phyloP scores from a whole-genome alignment of 1,140 invertebrate genomes.

The Sarcophaga bullata region DNA sequence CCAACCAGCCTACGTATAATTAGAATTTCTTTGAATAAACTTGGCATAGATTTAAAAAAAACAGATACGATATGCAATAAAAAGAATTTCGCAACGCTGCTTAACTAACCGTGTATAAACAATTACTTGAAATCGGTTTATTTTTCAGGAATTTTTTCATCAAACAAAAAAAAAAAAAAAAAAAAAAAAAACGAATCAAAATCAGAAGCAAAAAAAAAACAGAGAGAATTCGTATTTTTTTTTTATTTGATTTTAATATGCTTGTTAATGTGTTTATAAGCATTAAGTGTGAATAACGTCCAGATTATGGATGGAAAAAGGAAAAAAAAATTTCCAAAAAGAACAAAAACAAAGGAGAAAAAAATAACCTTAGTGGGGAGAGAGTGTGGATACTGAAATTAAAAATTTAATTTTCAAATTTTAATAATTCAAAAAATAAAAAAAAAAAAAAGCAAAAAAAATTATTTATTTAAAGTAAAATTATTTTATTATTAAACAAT shows the following conservation, averaged over 20 bases:
- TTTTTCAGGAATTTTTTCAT: too few relatives aligned
- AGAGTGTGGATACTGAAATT: neutral
- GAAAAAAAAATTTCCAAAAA: neutral
- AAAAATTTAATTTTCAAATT: neutral
- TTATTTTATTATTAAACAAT: too few relatives aligned
- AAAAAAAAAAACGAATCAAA: too few relatives aligned
- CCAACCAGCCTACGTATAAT: too few relatives aligned
- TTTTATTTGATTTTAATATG: constrained; percentile 35
- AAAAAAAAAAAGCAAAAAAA: neutral
- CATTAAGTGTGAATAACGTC: constrained; percentile 29
- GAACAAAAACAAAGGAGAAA: neutral
- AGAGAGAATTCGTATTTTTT: neutral
- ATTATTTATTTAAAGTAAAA: neutral
- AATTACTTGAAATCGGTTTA: too few relatives aligned
- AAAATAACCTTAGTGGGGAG: too few relatives aligned
- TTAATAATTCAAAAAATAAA: neutral
- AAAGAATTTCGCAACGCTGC: too few relatives aligned
- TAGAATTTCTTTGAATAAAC: too few relatives aligned
- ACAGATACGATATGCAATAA: too few relatives aligned
- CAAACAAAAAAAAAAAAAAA: too few relatives aligned
- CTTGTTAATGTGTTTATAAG: constrained; percentile 39
- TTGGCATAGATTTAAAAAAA: too few relatives aligned
- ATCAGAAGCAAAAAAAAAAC: neutral
- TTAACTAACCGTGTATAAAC: too few relatives aligned
- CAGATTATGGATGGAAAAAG: neutral